A percentile compares a stretch with the other conserved stretches of the same genome.
These are phyloP conservation scores for Myoxocephalus aenaeus DNA, from an alignment of 2,797 vertebrate species.

Conservation along the genomic window DNA sequence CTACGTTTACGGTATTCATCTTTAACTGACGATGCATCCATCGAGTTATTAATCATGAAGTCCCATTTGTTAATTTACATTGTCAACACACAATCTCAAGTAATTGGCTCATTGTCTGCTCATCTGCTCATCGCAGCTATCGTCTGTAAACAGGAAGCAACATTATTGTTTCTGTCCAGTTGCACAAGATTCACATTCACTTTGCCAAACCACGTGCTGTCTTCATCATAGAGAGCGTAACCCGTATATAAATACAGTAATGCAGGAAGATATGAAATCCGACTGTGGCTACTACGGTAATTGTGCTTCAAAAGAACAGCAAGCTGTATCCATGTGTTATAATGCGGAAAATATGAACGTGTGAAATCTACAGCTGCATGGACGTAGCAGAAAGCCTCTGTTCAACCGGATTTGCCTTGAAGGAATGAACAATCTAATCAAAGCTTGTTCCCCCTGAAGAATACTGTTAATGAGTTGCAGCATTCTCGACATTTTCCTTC, in stretches of 20 bases:
- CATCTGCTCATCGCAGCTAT: slow-evolving; percentile 37
- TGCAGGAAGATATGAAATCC: slow-evolving; percentile 31
- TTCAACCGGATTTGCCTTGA: slow-evolving; percentile 77
- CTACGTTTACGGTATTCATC: too few relatives aligned
- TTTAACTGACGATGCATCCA: slow-evolving; percentile 44
- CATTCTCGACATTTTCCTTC: slow-evolving; percentile 75
- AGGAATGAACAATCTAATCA: slow-evolving; percentile 80
- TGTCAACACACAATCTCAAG: slow-evolving; percentile 46
- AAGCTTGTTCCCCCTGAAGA: slow-evolving; percentile 80
- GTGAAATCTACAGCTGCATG: slow-evolving; percentile 64
- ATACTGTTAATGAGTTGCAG: slow-evolving; percentile 82
- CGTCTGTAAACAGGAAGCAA: slow-evolving; percentile 41
- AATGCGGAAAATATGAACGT: slow-evolving; percentile 60
- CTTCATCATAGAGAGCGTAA: background rate
- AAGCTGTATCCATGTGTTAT: slow-evolving; percentile 51
- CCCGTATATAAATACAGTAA: slow-evolving; percentile 20
- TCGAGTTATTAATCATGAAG: slow-evolving; percentile 59
- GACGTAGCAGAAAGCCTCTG: slow-evolving; percentile 66
- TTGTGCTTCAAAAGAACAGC: slow-evolving; percentile 61
- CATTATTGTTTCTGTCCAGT: slow-evolving; percentile 40
- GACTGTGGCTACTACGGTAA: slow-evolving; percentile 40
- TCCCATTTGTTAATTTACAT: slow-evolving; percentile 63
- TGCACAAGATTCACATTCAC: slow-evolving; percentile 41
- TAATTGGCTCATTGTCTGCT: slow-evolving; percentile 56
- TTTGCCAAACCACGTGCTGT: slow-evolving; percentile 46